Base-by-base conservation (phyloP, 2,797 vertebrate genomes). In the Balearica regulorum region DNA sequence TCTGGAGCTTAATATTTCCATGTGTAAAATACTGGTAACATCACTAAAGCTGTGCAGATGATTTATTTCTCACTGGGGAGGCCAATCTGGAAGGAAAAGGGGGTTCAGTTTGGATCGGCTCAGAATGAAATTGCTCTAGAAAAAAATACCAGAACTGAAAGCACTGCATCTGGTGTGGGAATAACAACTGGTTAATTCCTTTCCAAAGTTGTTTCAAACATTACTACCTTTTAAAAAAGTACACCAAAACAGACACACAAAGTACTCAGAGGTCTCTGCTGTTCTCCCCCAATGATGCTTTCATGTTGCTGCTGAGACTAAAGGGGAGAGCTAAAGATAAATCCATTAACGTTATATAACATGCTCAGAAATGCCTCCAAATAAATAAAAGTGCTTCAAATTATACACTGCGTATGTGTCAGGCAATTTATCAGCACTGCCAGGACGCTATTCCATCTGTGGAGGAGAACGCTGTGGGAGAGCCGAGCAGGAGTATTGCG, bases 311-410 rank as follows among this genome's bases (percentile, higher is more conserved):
- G 64, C n/a, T 87, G 57, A 87, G 44, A 91, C 4, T 20, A 70
- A 71, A 84, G 43, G 31, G 21, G 19, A 87, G 20, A 89, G 81
- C 68, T 92, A 93, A 90, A 95, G 92, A 91, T 71, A 94, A 97
- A 95, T 33, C 78, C 87, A 89, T 93, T 95, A 78, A 66, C 55
- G 57, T 89, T 95, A 89, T 11, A 71, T 78, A 89, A 93, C 68
- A 26, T 41, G 39, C 64, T 94, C 66, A 48, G 39, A 96, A 96
- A 85, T 87, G 64, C n/a, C 28, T 93, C 83, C 96, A 78, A 95
- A 96, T 93, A 92, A 94, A 90, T 69, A 43, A 93, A 94, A 85
- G 44, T 68, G 60, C 75, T 92, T 87, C 65, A 61, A n/a, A 53
- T 76, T 65, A 37, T n/a, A 71, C 37, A 65, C 49, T 70, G 48